Base-by-base conservation (phyloP, 1,140 invertebrate species). In the Copidosoma floridanum region DNA sequence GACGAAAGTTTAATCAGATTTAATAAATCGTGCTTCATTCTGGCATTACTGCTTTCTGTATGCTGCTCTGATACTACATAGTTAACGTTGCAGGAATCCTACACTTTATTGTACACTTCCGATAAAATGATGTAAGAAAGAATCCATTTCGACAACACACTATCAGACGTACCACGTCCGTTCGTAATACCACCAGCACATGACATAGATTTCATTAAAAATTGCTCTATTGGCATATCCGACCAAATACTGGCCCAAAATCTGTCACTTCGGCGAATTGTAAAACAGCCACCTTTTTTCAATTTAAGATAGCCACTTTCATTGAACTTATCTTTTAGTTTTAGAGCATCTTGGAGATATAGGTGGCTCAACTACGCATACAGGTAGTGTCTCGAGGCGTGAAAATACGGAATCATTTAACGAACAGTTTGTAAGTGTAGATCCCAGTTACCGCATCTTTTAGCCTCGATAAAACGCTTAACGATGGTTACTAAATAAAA, bases 391-490 rank as follows among this genome's bases (percentile, higher is more conserved):
- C 72, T 73, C 43, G 63, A 59, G 1, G 77, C 72, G 61, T 78
- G 71, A 64, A 81, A 78, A 53, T 67, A 76, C 3, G 74, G 76
- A 10, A 80, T 57, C 73, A 81, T 81, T 55, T 71, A 58, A 41
- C 68, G 24, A 0, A 78, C 46, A 23, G 63, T 60, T 12, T 60
- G 10, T 2, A 72, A 54, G 63, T 77, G 75, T 11, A 68, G 24
- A 12, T 70, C n/a, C 71, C 70, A 78, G 61, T 76, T 63, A 3
- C 38, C 57, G 6, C 11, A 64, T 27, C 68, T 53, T 68, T 76
- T 69, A 1, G 73, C 68, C 40, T 62, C 29, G 29, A 75, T 66
- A 52, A 76, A 77, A 16, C 64, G 37, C 43, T 61, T 63, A 10
- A 75, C 10, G 11, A 75, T n/a, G 10, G 40, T 52, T 4, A 71